Percentiles rank a stretch among this genome's conserved stretches.
Evolutionary conservation across 2,113 vertebrate genomes (phyloP).

Genomic region (Elephas maximus): DNA sequence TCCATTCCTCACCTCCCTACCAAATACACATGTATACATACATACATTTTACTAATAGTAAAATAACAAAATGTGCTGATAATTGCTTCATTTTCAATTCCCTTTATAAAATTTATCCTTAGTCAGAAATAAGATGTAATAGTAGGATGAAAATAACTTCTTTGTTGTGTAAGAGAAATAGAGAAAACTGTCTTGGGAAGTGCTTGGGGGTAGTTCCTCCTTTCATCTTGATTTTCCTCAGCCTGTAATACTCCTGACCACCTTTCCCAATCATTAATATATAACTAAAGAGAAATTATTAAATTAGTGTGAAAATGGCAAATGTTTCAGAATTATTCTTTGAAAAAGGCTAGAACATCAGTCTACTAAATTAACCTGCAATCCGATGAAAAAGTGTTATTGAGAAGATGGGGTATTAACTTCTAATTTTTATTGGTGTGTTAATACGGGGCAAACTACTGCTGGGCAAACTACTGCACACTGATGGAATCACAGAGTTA

Average conservation of each 20-base stretch:
- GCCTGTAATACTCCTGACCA: neutral
- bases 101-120: neutral
- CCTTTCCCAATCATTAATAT: neutral
- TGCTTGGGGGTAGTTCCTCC: fast-evolving
- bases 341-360: neutral
- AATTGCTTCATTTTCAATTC: neutral
- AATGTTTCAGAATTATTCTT: neutral
- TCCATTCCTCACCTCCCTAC: neutral
- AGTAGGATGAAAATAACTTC: neutral
- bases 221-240: neutral
- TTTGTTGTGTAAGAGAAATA: neutral
- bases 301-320: neutral
- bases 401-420: neutral
- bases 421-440: neutral
- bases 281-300: neutral
- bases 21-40: neutral
- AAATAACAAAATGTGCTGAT: neutral
- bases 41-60: neutral
- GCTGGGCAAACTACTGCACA: neutral
- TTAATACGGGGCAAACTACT: neutral
- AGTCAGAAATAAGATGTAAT: neutral
- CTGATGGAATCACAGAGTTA: neutral
- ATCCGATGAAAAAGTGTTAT: neutral
- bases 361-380: neutral
- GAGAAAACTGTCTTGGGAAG: neutral